Evolutionary conservation across 2,113 vertebrate genomes (phyloP).

Genomic region (Ctenodactylus gundi): DNA sequence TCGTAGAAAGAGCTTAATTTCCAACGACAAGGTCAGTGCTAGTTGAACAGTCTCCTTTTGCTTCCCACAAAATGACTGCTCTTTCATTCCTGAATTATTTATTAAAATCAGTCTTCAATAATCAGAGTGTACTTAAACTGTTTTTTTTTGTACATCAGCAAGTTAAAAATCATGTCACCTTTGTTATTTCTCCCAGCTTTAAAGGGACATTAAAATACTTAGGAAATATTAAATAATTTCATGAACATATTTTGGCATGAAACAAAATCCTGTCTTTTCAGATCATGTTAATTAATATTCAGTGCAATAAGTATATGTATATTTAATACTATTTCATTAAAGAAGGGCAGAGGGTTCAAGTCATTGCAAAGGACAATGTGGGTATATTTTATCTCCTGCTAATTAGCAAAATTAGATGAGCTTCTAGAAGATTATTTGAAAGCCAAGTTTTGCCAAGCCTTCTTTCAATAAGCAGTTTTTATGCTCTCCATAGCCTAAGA

Average conservation of each 20-base stretch:
- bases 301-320: conserved; percentile 35
- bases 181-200: conserved; percentile 61
- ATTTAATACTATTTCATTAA: conserved; percentile 74
- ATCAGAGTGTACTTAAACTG: conserved; percentile 49
- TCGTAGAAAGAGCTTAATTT: conserved; percentile 70
- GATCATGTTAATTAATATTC: conserved; percentile 66
- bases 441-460: conserved; percentile 76
- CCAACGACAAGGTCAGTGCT: conserved; percentile 75
- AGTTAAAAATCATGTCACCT: conserved; percentile 62
- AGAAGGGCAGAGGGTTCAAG: conserved; percentile 65
- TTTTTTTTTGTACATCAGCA: conserved; percentile 48
- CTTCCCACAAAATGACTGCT: conserved; percentile 57
- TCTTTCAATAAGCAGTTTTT: conserved; percentile 74
- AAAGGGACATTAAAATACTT: conserved; percentile 37
- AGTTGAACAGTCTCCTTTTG: conserved; percentile 65
- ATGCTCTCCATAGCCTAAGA: conserved; percentile 72
- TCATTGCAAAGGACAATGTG: conserved; percentile 74
- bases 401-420: conserved; percentile 81
- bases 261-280: conserved; percentile 58
- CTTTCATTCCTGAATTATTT: conserved; percentile 69
- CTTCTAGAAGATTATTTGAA: conserved; percentile 74
- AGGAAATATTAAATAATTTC: conserved; percentile 47
- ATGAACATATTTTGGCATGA: not conserved
- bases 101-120: conserved; percentile 68
- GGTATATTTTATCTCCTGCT: conserved; percentile 77